phyloP scores from a whole-genome alignment of 1,140 invertebrate species.

The Contarinia nasturtii region DNA sequence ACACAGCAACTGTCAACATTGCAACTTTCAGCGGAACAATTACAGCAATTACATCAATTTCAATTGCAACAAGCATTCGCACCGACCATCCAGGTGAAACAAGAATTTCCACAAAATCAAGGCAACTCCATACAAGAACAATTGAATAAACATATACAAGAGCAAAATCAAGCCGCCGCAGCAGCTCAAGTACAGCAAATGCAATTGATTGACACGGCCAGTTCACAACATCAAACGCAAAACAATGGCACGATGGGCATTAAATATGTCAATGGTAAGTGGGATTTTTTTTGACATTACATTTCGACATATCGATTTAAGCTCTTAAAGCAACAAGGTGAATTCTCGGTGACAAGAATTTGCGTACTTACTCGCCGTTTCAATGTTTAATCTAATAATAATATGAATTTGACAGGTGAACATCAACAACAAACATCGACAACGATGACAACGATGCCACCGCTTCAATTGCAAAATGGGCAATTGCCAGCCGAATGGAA shows the following conservation, averaged over 20 bases:
- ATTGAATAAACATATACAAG: conserved; percentile 25
- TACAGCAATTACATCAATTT: conserved; percentile 17
- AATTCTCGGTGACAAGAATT: no score
- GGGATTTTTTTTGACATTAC: conserved; percentile 2
- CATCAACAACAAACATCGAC: conserved; percentile 34
- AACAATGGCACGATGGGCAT: conserved; percentile 20
- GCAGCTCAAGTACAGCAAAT: conserved; percentile 24
- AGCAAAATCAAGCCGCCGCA: conserved; percentile 23
- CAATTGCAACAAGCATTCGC: conserved; percentile 15
- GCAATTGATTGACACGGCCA: conserved; percentile 22
- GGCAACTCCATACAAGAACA: conserved; percentile 6
- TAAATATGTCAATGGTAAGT: conserved; percentile 8
- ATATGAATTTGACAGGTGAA: conserved; percentile 22
- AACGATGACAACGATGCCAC: conserved; percentile 25
- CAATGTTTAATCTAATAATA: conserved; percentile 1
- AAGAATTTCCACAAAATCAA: conserved; percentile 22
- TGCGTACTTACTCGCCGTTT: no score
- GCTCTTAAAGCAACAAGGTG: no score
- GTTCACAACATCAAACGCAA: conserved; percentile 28
- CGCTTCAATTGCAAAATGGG: conserved; percentile 26
- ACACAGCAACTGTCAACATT: conserved; percentile 16
- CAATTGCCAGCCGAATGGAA: conserved; percentile 34
- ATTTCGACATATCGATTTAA: no score
- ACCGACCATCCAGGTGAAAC: conserved; percentile 29
- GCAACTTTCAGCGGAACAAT: conserved; percentile 20